Percentiles rank a stretch among this genome's conserved stretches.
phyloP scores from a whole-genome alignment of 2,888 invertebrate species.

The Diachrysia chrysitis region DNA sequence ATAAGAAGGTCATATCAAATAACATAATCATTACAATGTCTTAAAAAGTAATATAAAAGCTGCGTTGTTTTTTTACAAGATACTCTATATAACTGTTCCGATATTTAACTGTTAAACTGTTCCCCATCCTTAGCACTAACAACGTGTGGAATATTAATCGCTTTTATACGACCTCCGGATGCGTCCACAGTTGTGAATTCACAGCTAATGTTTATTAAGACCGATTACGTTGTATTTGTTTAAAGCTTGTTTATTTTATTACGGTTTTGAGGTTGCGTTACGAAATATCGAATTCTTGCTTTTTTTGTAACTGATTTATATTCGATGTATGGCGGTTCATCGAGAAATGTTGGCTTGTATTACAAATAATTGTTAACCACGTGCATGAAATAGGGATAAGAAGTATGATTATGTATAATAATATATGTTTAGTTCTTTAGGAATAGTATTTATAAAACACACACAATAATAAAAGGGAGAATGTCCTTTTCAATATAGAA shows the following conservation, averaged over 20 bases:
- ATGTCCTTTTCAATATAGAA: no score
- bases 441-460: no score
- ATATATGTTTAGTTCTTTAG: no score
- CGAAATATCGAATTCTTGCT: constrained; percentile 22
- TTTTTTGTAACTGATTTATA: constrained; percentile 28
- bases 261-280: constrained; percentile 37
- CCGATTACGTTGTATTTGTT: constrained; percentile 58
- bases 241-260: constrained; percentile 54
- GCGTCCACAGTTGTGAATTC: constrained; percentile 55
- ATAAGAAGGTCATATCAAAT: no score
- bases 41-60: no score
- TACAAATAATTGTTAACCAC: neutral
- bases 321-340: neutral
- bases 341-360: neutral
- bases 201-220: constrained; percentile 60
- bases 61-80: no score
- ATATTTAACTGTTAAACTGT: constrained; percentile 12
- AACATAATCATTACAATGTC: no score
- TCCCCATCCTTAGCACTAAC: constrained; percentile 27
- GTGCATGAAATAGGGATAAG: no score
- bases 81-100: neutral
- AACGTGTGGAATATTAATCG: constrained; percentile 57
- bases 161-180: constrained; percentile 59
- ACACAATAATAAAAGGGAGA: no score
- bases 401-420: no score